Evolutionary conservation across 2,888 invertebrate genomes (phyloP).

Genomic region (Phyllotreta cruciferae): DNA sequence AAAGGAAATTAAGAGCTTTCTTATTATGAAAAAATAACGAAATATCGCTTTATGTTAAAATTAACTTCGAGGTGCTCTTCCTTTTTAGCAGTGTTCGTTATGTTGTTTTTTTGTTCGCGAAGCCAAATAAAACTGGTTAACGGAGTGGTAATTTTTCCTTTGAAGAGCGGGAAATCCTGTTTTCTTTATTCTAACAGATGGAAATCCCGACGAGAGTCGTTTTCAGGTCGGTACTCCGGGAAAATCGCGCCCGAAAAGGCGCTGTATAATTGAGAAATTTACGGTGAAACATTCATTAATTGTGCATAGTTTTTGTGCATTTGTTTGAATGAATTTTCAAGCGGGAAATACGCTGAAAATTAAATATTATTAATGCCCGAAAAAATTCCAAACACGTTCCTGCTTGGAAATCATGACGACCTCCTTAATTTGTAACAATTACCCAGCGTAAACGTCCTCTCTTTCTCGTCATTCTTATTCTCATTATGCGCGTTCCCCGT

Average conservation of each 20-base stretch:
- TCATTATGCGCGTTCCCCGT: constrained; percentile 20
- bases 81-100: neutral
- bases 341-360: too few species aligned
- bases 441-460: constrained; percentile 5
- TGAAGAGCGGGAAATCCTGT: constrained; percentile 14
- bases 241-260: neutral
- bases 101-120: constrained; percentile 5
- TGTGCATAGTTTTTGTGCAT: too few species aligned
- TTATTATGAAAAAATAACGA: too few species aligned
- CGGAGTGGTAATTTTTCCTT: constrained; percentile 21
- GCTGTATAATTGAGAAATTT: neutral
- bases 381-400: neutral
- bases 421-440: constrained; percentile 21
- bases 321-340: too few species aligned
- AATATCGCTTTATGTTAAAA: constrained; percentile 9
- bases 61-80: constrained; percentile 8
- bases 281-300: too few species aligned
- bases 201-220: constrained; percentile 6
- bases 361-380: too few species aligned
- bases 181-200: constrained; percentile 19
- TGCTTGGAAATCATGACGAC: constrained; percentile 7
- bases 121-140: constrained; percentile 17
- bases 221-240: constrained; percentile 1
- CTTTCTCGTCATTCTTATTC: constrained; percentile 19
- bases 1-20: constrained; percentile 17